Evolutionary conservation across 2,797 vertebrate species (phyloP), one percentile per base, ranked within the genome.

Genomic region (Lycodopsis pacificus): DNA sequence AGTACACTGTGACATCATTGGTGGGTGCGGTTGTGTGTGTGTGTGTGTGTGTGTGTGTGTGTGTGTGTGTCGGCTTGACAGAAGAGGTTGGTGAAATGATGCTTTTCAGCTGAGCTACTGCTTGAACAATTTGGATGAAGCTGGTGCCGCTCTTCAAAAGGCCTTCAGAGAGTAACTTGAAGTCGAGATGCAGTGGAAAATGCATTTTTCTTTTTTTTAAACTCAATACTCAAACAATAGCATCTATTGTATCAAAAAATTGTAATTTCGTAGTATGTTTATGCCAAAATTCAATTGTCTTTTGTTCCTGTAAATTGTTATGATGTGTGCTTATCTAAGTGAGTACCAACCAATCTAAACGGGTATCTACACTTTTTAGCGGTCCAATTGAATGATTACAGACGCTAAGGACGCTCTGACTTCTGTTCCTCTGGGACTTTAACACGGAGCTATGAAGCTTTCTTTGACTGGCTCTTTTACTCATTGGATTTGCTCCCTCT

Each of bases 31-130:
- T 20, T 54, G 49, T 40, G 67, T 34, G 40, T 34, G 27, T 7
- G 25, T 54, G 49, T 40, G 67, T 54, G 49, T 40, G 67, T 54
- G 49, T 40, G 67, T 54, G 49, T 40, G 67, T 54, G 49, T 40
- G 67, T 54, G 49, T 40, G 67, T 34, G 40, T 34, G 27, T 7
- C 4, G 8, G 5, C 30, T 30, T 5, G 30, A 0, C 27, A 27
- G 27, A 27, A 27, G 27, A 27, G 30, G 6, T 19, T 54, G n/a
- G 5, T 27, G 38, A 40, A 54, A 13, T 3, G 6, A 8, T 12
- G 25, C 19, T 8, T 15, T 30, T 34, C 8, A 59, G 22, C 15
- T 48, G 19, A 36, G 10, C 5, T 44, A 20, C n/a, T 20, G 51
- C 34, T 54, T 22, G 15, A 53, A 36, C 7, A 65, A 7, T n/a